Evolutionary conservation across 2,888 invertebrate species (phyloP), one percentile per base, ranked within the genome.

Genomic region (Campoplex capitator): DNA sequence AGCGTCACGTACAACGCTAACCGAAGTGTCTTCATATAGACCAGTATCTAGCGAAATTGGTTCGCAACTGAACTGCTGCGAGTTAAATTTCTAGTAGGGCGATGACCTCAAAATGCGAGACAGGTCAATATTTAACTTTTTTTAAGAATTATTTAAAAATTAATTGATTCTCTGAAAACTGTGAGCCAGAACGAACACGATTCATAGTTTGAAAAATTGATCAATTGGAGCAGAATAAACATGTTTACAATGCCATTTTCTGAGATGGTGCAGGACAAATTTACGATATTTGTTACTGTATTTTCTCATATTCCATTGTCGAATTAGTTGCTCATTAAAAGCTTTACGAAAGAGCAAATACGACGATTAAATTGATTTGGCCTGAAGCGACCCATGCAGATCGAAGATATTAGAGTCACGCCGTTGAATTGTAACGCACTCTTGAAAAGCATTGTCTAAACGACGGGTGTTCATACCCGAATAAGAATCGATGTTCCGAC

Each of bases 401-500:
- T 6, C 3, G 67, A 13, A 51, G 35, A 23, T 79, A 78, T 48
- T 13, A 35, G 18, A 71, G n/a, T 51, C 70, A 83, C 48, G 28
- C 11, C n/a, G 42, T 48, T 23, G 42, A 65, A 80, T 83, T 71
- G 78, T 45, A 77, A 76, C n/a, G 51, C 13, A 35, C 28, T 71
- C 76, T 42, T 54, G 45, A 42, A 68, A 75, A 70, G 32, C 28
- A 78, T 42, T 78, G n/a, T 45, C 35, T 4, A 16, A 58, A 23
- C 23, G 54, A 28, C 42, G 67, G 67, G 38, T 78, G 58, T 74
- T 74, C 82, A 78, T 77, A 73, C 73, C 16, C 35, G 54, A 56
- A 75, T 71, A 70, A 58, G n/a, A 74, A 70, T 80, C 76, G 76
- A 71, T 83, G 23, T 71, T 76, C 76, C 76, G 71, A 77, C 48